Evolutionary conservation across 2,113 vertebrate species (phyloP), one percentile per base, ranked within the genome.

Genomic region (Bucco capensis): DNA sequence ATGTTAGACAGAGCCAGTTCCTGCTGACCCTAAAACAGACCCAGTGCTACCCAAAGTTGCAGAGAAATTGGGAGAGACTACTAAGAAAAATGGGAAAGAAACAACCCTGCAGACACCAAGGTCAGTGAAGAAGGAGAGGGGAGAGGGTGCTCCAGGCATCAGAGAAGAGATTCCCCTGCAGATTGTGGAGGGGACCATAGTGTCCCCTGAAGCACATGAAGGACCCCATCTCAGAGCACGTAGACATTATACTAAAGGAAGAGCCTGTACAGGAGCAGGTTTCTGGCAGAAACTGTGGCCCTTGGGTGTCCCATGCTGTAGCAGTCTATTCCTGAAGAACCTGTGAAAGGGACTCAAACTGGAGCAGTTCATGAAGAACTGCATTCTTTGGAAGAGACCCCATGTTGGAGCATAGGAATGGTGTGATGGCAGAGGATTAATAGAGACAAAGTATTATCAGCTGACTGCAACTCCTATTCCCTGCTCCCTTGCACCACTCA

Each of bases 71-170:
- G 3, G 19, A 27, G 27, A 7, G 37, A 35, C 6, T 24, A 77
- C 9, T 19, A 49, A 77, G 49, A 50, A 70, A 40, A 76, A 51
- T 35, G 16, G 35, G n/a, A 64, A 17, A 50, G 40, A 71, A 88
- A 37, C 4, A 90, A 14, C 25, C 10, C 8, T 61, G 60, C 24
- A 65, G 42, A n/a, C n/a, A n/a, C n/a, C n/a, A n/a, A n/a, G n/a
- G n/a, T n/a, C n/a, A n/a, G n/a, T n/a, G n/a, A n/a, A 17, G 38
- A 58, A 60, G 35, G 28, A 76, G 10, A 2, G 3, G 6, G 38
- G 14, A 73, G n/a, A 17, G 2, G 3, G 17, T 3, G 1, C 9
- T 58, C 18, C 47, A 67, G 14, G 27, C 1, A 4, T 5, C 10
- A 9, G 35, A 71, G 27, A 16, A 62, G 72, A 71, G 12, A 28